phyloP scores from a whole-genome alignment of 2,888 invertebrate species.

The Resseliella maxima region DNA sequence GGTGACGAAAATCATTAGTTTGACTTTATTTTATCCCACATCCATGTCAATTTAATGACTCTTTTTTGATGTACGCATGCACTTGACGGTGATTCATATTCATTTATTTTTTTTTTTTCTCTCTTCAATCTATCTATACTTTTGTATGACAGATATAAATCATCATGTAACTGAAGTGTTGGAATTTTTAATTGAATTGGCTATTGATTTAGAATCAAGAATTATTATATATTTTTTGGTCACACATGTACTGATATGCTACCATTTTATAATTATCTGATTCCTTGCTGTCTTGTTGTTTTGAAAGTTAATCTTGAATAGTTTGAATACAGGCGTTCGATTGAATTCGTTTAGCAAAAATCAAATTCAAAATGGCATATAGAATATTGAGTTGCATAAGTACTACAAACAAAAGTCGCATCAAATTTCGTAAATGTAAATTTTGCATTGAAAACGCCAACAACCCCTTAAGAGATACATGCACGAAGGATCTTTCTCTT shows the following conservation, averaged over 20 bases:
- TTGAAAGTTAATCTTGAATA: neutral
- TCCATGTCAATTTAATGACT: neutral
- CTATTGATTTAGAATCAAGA: neutral
- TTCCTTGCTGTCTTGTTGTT: neutral
- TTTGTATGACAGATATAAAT: neutral
- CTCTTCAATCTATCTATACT: neutral
- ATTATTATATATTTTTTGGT: neutral
- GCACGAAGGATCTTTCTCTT: neutral
- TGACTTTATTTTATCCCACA: neutral
- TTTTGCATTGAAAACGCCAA: neutral
- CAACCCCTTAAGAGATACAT: neutral
- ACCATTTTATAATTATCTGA: constrained; percentile 2
- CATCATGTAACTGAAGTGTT: neutral
- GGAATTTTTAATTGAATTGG: neutral
- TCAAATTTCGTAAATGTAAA: constrained; percentile 34
- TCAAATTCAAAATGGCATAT: neutral
- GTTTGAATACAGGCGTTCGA: neutral
- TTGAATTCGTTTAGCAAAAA: neutral
- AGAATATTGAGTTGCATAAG: neutral
- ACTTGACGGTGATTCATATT: neutral
- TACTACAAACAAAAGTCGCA: neutral
- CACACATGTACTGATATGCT: neutral
- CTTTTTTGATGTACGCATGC: neutral
- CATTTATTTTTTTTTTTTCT: neutral
- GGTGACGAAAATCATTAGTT: neutral